Evolutionary conservation across 2,888 invertebrate genomes (phyloP).

Genomic region (Drosophila prolongata): DNA sequence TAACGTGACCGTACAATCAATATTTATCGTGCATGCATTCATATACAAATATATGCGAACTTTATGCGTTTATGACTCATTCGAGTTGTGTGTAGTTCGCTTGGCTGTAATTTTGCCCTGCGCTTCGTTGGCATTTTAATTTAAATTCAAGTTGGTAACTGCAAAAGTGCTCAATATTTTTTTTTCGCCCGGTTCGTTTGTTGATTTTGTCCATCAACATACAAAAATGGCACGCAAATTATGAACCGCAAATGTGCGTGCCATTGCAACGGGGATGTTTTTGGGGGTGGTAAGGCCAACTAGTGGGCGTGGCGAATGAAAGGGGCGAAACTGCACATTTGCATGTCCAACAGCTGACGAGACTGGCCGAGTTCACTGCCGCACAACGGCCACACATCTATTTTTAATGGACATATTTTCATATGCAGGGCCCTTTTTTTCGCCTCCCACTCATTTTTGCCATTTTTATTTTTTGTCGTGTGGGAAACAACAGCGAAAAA

Average conservation of each 20-base stretch:
- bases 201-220: conserved; percentile 80
- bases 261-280: conserved; percentile 20
- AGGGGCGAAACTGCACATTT: conserved; percentile 23
- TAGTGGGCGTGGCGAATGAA: conserved; percentile 8
- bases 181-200: conserved; percentile 45
- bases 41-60: conserved; percentile 27
- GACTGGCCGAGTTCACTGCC: conserved; percentile 33
- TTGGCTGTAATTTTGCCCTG: conserved; percentile 59
- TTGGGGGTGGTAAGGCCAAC: conserved; percentile 30
- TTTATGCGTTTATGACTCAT: conserved; percentile 52
- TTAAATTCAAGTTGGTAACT: conserved; percentile 73
- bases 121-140: conserved; percentile 67
- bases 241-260: conserved; percentile 79
- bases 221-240: conserved; percentile 76
- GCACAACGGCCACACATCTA: conserved; percentile 64
- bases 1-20: conserved; percentile 73
- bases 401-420: conserved; percentile 71
- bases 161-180: conserved; percentile 44
- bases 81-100: conserved; percentile 12
- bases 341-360: conserved; percentile 34
- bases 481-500: conserved; percentile 16
- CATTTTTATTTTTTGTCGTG: conserved; percentile 28
- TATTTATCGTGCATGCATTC: conserved; percentile 59
- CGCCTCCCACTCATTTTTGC: conserved; percentile 10
- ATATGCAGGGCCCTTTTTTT: conserved; percentile 45